phyloP scores from a whole-genome alignment of 2,113 vertebrate species.

The Chionomys nivalis region DNA sequence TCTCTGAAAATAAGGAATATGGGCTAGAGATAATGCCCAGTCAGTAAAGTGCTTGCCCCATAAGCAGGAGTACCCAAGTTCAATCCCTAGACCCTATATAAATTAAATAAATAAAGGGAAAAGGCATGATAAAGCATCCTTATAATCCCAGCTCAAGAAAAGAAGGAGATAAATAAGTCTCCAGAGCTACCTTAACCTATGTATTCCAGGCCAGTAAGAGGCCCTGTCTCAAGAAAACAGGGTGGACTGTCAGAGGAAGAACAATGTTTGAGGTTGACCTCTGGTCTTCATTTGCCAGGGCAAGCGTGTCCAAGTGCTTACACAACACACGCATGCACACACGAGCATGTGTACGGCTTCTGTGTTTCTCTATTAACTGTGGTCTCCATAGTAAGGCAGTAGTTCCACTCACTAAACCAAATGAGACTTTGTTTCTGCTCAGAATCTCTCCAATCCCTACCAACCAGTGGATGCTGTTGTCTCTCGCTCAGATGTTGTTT shows the following conservation, averaged over 20 bases:
- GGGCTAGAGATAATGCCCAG: no score
- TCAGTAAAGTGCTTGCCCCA: neutral
- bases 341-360: neutral
- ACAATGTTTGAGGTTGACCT: neutral
- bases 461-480: neutral
- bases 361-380: neutral
- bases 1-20: conserved; percentile 17
- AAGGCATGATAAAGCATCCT: neutral
- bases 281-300: neutral
- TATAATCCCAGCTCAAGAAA: neutral
- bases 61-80: neutral
- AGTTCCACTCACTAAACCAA: neutral
- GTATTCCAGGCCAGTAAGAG: neutral
- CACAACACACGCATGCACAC: neutral
- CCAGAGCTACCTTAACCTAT: neutral
- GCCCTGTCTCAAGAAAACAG: neutral
- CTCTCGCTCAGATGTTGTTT: neutral
- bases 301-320: neutral
- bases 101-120: neutral
- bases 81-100: neutral
- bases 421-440: neutral
- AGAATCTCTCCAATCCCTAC: neutral
- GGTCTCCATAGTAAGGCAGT: neutral
- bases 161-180: neutral
- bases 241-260: neutral